Conservation (phyloP, 2,888 invertebrate species). For the Drosophila ezoana region DNA sequence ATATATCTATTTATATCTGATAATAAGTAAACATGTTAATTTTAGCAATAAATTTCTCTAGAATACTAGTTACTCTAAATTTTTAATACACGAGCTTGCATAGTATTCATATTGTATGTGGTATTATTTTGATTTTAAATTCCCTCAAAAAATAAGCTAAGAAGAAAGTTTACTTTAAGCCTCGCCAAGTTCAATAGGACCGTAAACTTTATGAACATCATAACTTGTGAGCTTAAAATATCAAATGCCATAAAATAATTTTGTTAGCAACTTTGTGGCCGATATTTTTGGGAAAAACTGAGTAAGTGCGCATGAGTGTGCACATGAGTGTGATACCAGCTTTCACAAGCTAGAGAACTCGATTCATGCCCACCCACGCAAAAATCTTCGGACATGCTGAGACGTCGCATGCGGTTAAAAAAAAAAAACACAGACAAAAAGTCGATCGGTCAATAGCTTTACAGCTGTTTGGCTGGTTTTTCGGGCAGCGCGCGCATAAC, state of each 20-base stretch:
- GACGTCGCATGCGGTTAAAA: constrained; percentile 31
- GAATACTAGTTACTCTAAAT: no score
- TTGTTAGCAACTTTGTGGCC: not conserved
- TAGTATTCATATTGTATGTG: no score
- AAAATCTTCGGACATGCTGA: constrained; percentile 16
- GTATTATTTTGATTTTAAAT: no score
- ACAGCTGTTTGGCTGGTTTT: constrained; percentile 74
- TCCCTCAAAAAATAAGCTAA: not conserved
- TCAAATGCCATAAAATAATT: not conserved
- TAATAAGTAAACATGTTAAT: no score
- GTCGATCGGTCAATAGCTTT: constrained; percentile 76
- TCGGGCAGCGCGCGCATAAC: constrained; percentile 7
- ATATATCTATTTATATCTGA: no score
- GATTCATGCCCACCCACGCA: constrained; percentile 47
- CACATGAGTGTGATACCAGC: constrained; percentile 6
- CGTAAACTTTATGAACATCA: not conserved
- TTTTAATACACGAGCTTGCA: no score
- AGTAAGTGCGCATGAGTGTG: constrained; percentile 2
- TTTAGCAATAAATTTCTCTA: no score
- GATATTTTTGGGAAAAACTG: not conserved
- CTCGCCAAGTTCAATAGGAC: not conserved
- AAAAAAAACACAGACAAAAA: constrained; percentile 28
- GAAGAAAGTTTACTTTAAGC: not conserved
- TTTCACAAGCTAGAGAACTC: constrained; percentile 46
- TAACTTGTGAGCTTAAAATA: constrained; percentile 1